Evolutionary conservation across 2,113 vertebrate species (phyloP), one percentile per base, ranked within the genome.

Genomic region (Osmerus eperlanus): DNA sequence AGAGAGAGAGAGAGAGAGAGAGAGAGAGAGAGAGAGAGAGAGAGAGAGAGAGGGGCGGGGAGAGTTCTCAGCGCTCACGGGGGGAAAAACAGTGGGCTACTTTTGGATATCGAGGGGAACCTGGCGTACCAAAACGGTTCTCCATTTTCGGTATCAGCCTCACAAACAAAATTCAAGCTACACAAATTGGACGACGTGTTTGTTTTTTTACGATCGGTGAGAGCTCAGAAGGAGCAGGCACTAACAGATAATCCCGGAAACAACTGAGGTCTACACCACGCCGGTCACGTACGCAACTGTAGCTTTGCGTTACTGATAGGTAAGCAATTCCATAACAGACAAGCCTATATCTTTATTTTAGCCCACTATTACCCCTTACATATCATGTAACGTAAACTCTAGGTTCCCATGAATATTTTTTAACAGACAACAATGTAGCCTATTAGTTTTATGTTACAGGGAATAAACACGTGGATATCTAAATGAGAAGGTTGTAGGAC

Each of bases 261-360:
- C 85, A 87, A 78, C 19, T 52, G 83, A 82, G 74, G 86, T 80
- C 81, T 88, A 88, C 86, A 73, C 83, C 80, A 83, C 73, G 85
- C 82, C 79, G 75, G 85, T 91, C 91, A 89, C 88, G 88, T 91
- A 90, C 81, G 81, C 86, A 86, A 8, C 78, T 6, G 78, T 68
- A 79, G 83, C 83, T 85, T 78, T 85, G 73, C 84, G 62, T 78
- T 47, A 62, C 28, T 25, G 13, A 47, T 66, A 70, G 83, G 78
- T 80, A 75, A 80, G 74, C 64, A 51, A 51, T 12, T 19, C 19
- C 9, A n/a, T 14, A 47, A 18, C 9, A 47, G 64, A 65, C 36
- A 21, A 7, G 15, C 25, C 14, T 8, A 51, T 21, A 16, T 16
- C 19, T 47, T 3, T 47, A 12, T 21, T 19, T 65, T 14, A 3